Conservation (phyloP, 2,888 invertebrate genomes). For the Muschampia plurimacula region DNA sequence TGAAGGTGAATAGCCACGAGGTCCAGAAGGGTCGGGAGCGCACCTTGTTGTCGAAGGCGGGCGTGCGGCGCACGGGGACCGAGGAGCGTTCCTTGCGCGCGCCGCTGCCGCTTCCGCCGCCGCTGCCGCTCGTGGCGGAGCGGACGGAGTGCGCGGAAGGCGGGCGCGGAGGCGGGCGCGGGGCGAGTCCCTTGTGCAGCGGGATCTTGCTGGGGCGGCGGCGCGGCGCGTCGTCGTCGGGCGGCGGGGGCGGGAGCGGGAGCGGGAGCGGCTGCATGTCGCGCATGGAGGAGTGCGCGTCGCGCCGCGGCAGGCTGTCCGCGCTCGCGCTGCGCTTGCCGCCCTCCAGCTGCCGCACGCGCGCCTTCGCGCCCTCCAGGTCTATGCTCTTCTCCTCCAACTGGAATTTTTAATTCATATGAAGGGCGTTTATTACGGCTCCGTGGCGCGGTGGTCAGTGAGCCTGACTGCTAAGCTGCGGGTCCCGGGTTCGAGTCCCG, state of each 20-base stretch:
- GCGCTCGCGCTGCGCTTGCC: conserved; percentile 33
- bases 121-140: conserved; percentile 54
- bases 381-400: conserved; percentile 93
- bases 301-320: conserved; percentile 52
- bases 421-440: background rate
- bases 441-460: too few relatives aligned
- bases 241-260: conserved; percentile 74
- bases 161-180: conserved; percentile 61
- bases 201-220: conserved; percentile 81
- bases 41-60: conserved; percentile 87
- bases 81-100: conserved; percentile 63
- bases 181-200: conserved; percentile 60
- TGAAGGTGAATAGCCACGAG: conserved; percentile 78
- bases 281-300: conserved; percentile 64
- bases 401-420: too few relatives aligned
- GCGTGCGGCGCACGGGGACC: conserved; percentile 67
- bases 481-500: too few relatives aligned
- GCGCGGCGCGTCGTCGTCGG: conserved; percentile 79
- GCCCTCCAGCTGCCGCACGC: conserved; percentile 90
- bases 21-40: conserved; percentile 90
- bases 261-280: too few relatives aligned
- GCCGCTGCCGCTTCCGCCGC: conserved; percentile 53
- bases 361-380: conserved; percentile 92
- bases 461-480: too few relatives aligned
- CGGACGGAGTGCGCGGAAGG: conserved; percentile 65